Conservation (phyloP, 2,113 vertebrate species). For the crab-eating macaque (Macaca fascicularis) region DNA sequence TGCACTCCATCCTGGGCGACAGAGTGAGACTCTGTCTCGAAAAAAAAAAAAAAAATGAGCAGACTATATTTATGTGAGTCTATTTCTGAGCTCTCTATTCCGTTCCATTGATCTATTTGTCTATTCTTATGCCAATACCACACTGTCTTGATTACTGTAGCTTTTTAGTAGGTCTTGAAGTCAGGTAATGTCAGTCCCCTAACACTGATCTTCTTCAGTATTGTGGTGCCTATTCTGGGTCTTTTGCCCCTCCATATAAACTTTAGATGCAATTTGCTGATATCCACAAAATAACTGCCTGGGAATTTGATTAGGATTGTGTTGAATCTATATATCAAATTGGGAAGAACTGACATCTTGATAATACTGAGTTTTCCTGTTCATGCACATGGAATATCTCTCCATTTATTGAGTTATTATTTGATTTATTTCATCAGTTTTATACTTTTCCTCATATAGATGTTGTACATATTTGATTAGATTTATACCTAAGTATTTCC, state of each 20-base stretch:
- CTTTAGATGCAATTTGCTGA: background rate
- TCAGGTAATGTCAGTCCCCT: background rate
- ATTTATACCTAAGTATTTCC: background rate
- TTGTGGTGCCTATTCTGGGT: background rate
- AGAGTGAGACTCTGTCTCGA: too few relatives aligned
- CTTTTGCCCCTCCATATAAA: background rate
- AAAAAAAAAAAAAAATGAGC: too few relatives aligned
- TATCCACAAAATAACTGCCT: background rate
- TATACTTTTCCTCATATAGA: background rate
- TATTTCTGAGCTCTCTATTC: too few relatives aligned
- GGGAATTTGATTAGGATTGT: background rate
- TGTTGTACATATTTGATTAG: background rate
- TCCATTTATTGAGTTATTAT: background rate
- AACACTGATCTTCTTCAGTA: background rate
- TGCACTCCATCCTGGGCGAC: too few relatives aligned
- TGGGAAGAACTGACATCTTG: background rate
- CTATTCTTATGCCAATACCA: too few relatives aligned
- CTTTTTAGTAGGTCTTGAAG: background rate
- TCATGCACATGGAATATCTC: background rate
- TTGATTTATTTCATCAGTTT: background rate
- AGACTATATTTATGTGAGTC: too few relatives aligned
- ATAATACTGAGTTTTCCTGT: background rate
- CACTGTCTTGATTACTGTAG: background rate
- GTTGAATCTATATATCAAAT: background rate
- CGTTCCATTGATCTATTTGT: too few relatives aligned